Evolutionary conservation across 2,888 invertebrate species (phyloP), one percentile per base, ranked within the genome.

Genomic region (Atherix ibis): DNA sequence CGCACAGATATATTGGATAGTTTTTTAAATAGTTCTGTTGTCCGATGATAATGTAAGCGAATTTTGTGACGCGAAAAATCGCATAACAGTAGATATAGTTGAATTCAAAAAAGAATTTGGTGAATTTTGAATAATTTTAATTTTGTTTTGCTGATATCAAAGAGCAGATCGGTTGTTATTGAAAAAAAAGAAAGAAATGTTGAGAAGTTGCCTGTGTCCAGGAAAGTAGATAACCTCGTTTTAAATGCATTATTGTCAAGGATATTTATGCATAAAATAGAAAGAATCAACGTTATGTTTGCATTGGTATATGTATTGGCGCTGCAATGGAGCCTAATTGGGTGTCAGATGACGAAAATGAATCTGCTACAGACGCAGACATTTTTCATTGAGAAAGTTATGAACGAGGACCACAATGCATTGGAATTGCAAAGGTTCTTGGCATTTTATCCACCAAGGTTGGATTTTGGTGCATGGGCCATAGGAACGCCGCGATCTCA

Each of bases 401-500:
- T 35, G 5, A 22, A 27, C 10, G 39, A 36, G n/a, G 28, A 27
- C n/a, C 6, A 26, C 14, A 13, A 13, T 6, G 25, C 12, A 8
- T 39, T 43, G 4, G 56, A 58, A 32, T 37, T 58, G 37, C 42
- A 52, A 40, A 44, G 47, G 19, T 54, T 56, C 39, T 43, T 62
- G 31, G 49, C 49, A 22, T 65, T 70, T 51, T 51, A 54, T 44
- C 72, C 72, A 41, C 48, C 64, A 31, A 52, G 61, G 45, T 59
- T 73, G 45, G 49, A 54, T 43, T 70, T 72, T 58, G 70, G 71
- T 19, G 61, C 58, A 43, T 62, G 84, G 63, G 75, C 84, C 53
- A 74, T 94, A 53, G 92, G 91, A 42, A 75, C 81, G 55, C 83
- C 92, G 43, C 80, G 81, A 54, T 75, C 82, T 61, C 78, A 81